Evolutionary conservation across 2,888 invertebrate genomes (phyloP), one percentile per base, ranked within the genome.

Genomic region (Acrobasis suavella): DNA sequence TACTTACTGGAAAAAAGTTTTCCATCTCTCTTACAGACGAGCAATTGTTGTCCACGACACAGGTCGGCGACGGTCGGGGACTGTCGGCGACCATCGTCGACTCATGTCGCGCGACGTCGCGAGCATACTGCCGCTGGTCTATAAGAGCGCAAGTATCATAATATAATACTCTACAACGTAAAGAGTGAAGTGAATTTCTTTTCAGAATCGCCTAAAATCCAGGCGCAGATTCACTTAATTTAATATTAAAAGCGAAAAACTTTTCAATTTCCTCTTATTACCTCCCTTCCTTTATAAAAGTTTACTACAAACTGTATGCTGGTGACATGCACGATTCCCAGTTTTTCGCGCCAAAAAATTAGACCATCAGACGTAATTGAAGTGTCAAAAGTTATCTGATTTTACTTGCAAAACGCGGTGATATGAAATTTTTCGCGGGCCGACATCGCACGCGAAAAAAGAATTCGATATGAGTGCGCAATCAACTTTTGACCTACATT

Each of bases 341-440:
- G 79, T 73, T 76, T 79, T 81, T 75, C 65, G 80, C 69, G 76
- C 73, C 74, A 70, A 69, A 81, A 89, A 89, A 87, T 87, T 88
- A 83, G 82, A 87, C 87, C 87, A 88, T 91, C 90, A 88, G 86
- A 75, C 85, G 89, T 91, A 92, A 92, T 91, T 92, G 92, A 89
- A 90, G 90, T 91, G 92, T 91, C 92, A 92, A 91, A 92, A 92
- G 90, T 92, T 92, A 85, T 88, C 89, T 91, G 91, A 92, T 92
- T 91, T 91, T 87, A 91, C 92, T 92, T 91, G 91, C 92, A 91
- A 91, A 91, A 82, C 86, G 86, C 84, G 80, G 85, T 85, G 84
- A 86, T 90, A 89, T 90, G 89, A 90, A 91, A 91, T 90, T 87
- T 90, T 89, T 89, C 86, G 86, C 87, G 83, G 76, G 74, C 79